Evolutionary conservation across 2,113 vertebrate species (phyloP).

Genomic region (Sphaerodactylus townsendi): DNA sequence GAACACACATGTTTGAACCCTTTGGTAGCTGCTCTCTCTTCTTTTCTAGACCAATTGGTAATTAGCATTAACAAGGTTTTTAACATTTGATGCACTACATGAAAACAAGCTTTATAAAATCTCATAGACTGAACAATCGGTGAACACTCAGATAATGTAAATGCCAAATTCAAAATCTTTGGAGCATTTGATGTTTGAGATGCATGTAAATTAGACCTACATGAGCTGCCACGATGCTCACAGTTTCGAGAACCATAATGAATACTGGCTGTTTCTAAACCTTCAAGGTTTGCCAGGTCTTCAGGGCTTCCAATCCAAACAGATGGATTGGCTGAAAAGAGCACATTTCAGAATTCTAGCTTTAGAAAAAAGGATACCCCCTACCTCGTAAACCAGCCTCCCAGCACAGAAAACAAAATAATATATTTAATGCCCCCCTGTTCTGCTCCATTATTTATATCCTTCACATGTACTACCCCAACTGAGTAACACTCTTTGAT

Average conservation of each 20-base stretch:
- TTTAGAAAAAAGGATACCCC: slow-evolving; percentile 47
- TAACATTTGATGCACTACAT: slow-evolving; percentile 10
- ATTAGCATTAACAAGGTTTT: slow-evolving; percentile 13
- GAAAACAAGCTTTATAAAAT: slow-evolving; percentile 33
- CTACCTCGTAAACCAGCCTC: slow-evolving; percentile 72
- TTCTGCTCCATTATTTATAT: slow-evolving; percentile 78
- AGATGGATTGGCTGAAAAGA: slow-evolving; percentile 47
- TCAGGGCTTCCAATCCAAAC: slow-evolving; percentile 40
- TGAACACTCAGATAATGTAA: slow-evolving; percentile 17
- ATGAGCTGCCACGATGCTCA: not conserved
- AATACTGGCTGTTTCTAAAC: slow-evolving; percentile 38
- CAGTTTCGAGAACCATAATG: slow-evolving; percentile 34
- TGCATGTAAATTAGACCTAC: slow-evolving; percentile 22
- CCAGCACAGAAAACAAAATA: slow-evolving; percentile 73
- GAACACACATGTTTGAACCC: slow-evolving; percentile 5
- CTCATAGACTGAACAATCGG: not conserved
- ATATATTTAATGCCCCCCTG: slow-evolving; percentile 72
- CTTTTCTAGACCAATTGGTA: slow-evolving; percentile 33
- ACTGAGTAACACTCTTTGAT: slow-evolving; percentile 77
- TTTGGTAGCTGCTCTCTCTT: slow-evolving; percentile 27
- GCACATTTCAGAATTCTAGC: slow-evolving; percentile 36
- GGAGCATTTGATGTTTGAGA: slow-evolving; percentile 34
- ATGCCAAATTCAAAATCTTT: slow-evolving; percentile 34
- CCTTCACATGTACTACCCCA: slow-evolving; percentile 64
- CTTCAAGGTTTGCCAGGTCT: slow-evolving; percentile 50